Evolutionary conservation across 2,797 vertebrate species (phyloP), one percentile per base, ranked within the genome.

Genomic region (Mus minutoides): DNA sequence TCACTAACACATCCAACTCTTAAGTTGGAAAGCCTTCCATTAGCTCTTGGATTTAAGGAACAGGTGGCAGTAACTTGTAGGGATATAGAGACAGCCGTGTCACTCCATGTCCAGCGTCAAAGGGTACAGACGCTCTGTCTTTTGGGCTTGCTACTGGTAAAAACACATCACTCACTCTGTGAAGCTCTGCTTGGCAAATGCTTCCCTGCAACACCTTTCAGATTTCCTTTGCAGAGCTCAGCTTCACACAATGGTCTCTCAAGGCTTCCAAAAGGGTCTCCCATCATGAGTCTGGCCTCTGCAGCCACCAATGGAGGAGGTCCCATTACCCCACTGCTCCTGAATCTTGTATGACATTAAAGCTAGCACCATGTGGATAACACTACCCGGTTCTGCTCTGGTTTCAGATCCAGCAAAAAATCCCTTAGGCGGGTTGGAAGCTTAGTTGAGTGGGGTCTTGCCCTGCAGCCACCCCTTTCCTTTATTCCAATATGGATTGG

Each of bases 31-130:
- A 90, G 88, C 40, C 49, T 75, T 26, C 75, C 60, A 86, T 37
- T 80, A 73, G 52, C 22, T 90, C 80, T 73, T 83, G 40, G 87
- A 80, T 84, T 77, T 75, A 85, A 79, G 75, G 80, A 93, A 82
- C 14, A 92, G 82, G 87, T 31, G 40, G 3, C 43, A 87, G 5
- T 54, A 90, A 92, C n/a, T 77, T 58, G 34, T 64, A 92, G 17
- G 75, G 60, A 21, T 10, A 29, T 58, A 92, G 17, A 78, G 60
- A 29, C 5, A 29, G 9, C 26, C 37, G 2, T 21, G 26, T 21
- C 40, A 13, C 40, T 64, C 58, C 26, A 31, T 46, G 58, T 11
- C 40, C 26, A 3, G 16, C 6, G 16, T 46, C 80, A 64, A 83
- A 83, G 79, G 22, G 3, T 37, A 17, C 26, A 40, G 12, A 5